Conservation (phyloP, 2,888 invertebrate genomes). For the Chymomyza caudatula region DNA sequence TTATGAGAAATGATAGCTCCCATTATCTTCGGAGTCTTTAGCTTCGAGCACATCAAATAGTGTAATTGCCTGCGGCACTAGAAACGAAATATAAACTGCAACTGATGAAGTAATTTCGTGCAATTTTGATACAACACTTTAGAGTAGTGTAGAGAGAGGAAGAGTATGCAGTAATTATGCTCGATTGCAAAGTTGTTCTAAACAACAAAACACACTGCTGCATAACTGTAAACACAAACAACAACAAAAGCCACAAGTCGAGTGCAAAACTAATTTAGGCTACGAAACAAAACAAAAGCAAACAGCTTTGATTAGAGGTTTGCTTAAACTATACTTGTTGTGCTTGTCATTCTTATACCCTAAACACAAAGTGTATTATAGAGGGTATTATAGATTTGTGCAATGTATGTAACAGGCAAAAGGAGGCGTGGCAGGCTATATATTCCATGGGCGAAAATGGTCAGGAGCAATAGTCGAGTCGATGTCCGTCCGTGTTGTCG, state of each 20-base stretch:
- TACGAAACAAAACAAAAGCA: slow-evolving; percentile 52
- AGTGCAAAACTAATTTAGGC: slow-evolving; percentile 59
- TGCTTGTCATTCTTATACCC: background rate
- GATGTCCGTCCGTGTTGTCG: too few species aligned
- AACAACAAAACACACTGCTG: slow-evolving; percentile 7
- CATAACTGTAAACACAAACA: slow-evolving; percentile 7
- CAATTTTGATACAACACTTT: slow-evolving; percentile 26
- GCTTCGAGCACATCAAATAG: background rate
- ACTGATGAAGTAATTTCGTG: slow-evolving; percentile 63
- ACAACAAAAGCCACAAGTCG: slow-evolving; percentile 23
- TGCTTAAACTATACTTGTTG: background rate
- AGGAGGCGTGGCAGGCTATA: too few species aligned
- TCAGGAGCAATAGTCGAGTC: too few species aligned
- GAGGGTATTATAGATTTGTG: too few species aligned
- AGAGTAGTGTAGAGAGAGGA: slow-evolving; percentile 1
- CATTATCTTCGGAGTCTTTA: background rate
- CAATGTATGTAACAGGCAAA: too few species aligned
- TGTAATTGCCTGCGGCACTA: background rate
- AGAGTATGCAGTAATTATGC: slow-evolving; percentile 58
- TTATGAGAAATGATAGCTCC: slow-evolving; percentile 1
- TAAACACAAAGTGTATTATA: too few species aligned
- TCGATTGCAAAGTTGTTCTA: slow-evolving; percentile 42
- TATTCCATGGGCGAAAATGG: too few species aligned
- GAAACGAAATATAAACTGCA: background rate
- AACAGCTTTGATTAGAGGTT: slow-evolving; percentile 47